These are phyloP conservation scores for Tokudaia muenninki DNA, from an alignment of 2,797 vertebrate genomes.

Conservation along the genomic window DNA sequence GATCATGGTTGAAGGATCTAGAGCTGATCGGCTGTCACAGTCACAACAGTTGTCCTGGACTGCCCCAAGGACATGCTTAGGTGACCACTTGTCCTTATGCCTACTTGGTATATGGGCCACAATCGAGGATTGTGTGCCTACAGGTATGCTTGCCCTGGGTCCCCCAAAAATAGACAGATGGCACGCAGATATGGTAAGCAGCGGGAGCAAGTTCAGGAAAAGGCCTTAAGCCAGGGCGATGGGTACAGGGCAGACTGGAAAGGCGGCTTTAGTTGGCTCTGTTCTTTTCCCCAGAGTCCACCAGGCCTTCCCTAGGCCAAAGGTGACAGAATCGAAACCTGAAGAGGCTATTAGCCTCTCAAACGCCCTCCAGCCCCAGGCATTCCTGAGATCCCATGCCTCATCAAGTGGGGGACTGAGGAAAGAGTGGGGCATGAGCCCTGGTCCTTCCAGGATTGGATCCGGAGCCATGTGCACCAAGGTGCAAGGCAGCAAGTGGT, in stretches of 20 bases:
- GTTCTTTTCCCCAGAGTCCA: not conserved
- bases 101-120: not conserved
- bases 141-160: not conserved
- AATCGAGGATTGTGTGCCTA: not conserved
- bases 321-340: not conserved
- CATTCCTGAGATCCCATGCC: not conserved
- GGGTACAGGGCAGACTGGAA: not conserved
- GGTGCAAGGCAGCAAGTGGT: not conserved
- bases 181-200: accelerated
- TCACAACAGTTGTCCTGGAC: accelerated
- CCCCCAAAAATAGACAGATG: not conserved
- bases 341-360: not conserved
- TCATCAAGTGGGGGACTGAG: not conserved
- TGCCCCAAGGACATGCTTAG: not conserved
- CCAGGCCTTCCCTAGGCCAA: not conserved
- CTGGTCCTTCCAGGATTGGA: not conserved
- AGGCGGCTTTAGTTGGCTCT: not conserved
- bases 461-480: too few relatives aligned
- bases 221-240: not conserved
- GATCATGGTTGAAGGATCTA: not conserved
- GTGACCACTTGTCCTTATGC: not conserved
- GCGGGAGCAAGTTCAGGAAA: too few relatives aligned
- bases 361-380: not conserved
- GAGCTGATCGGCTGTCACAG: not conserved
- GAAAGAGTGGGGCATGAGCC: not conserved